Evolutionary conservation across 2,113 vertebrate species (phyloP).

Genomic region (Limanda limanda): DNA sequence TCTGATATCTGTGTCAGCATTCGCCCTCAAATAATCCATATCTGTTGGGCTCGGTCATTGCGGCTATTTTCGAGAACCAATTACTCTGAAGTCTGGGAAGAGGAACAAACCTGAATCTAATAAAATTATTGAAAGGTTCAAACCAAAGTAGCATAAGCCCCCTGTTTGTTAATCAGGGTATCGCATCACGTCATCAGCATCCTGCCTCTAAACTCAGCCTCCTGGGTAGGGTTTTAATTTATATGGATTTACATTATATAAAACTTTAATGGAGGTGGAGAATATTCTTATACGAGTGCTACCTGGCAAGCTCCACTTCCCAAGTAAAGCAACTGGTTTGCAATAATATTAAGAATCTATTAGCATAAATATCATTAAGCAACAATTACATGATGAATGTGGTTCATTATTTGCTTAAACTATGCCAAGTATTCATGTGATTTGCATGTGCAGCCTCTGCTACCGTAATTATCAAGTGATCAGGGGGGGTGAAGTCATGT

Average conservation of each 20-base stretch:
- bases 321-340: background rate
- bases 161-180: background rate
- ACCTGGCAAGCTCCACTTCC: background rate
- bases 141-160: background rate
- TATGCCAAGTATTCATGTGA: background rate
- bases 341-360: constrained; percentile 2
- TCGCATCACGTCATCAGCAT: background rate
- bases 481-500: background rate
- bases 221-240: background rate
- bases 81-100: background rate
- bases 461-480: background rate
- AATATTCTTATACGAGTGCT: background rate
- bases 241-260: constrained; percentile 6
- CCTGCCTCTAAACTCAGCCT: background rate
- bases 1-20: background rate
- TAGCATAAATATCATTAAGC: constrained; percentile 18
- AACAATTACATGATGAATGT: constrained; percentile 14
- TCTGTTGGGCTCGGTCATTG: background rate
- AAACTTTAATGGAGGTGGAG: background rate
- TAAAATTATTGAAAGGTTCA: background rate
- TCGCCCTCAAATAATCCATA: no score
- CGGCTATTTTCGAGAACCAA: background rate
- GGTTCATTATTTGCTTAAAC: constrained; percentile 10
- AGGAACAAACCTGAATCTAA: no score
- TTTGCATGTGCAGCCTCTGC: background rate